phyloP scores from a whole-genome alignment of 2,888 invertebrate genomes.

The Chrysolina oricalcia region DNA sequence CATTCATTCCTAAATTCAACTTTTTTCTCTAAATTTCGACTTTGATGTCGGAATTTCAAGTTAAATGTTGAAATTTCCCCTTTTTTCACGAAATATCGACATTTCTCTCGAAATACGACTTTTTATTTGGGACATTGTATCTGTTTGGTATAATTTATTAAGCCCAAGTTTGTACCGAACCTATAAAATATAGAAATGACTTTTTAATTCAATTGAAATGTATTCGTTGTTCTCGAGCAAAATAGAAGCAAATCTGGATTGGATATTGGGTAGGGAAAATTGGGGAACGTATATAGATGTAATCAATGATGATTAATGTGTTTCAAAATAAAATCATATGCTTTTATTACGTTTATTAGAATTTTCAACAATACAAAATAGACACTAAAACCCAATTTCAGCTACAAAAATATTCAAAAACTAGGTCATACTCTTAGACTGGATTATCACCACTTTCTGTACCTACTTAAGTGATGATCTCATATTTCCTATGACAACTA shows the following conservation, averaged over 20 bases:
- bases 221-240: too few relatives aligned
- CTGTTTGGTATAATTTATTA: too few relatives aligned
- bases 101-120: too few relatives aligned
- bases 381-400: conserved; percentile 40
- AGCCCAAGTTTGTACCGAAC: too few relatives aligned
- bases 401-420: conserved; percentile 44
- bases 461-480: background rate
- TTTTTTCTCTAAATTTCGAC: too few relatives aligned
- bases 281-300: background rate
- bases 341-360: conserved; percentile 49
- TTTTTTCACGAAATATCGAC: too few relatives aligned
- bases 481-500: background rate
- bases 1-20: too few relatives aligned
- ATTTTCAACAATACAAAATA: conserved; percentile 48
- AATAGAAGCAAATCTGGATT: background rate
- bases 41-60: too few relatives aligned
- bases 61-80: too few relatives aligned
- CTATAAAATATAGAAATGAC: too few relatives aligned
- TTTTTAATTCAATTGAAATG: too few relatives aligned
- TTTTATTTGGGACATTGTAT: too few relatives aligned
- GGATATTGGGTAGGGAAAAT: background rate
- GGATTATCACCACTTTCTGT: conserved; percentile 21
- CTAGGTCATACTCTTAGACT: conserved; percentile 30
- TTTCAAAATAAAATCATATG: conserved; percentile 26
- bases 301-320: background rate